Evolutionary conservation across 2,113 vertebrate species (phyloP).

Genomic region (Semnornis frantzii): DNA sequence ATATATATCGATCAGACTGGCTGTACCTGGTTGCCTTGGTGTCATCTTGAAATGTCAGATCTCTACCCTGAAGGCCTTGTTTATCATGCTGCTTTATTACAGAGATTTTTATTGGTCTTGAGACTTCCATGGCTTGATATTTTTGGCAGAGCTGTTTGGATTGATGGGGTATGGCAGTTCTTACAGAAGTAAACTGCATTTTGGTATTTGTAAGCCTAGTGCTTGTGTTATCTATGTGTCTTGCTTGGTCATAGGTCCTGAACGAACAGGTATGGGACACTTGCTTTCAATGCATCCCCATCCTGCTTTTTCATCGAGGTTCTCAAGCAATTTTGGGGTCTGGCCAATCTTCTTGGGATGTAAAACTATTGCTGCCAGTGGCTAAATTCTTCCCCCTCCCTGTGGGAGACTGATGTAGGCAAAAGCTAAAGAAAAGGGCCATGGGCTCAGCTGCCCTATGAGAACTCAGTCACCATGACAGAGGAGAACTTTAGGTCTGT

Average conservation of each 20-base stretch:
- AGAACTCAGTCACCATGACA: fast-evolving
- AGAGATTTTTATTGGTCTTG: neutral
- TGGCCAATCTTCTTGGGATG: neutral
- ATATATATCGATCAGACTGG: neutral
- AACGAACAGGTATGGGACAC: fast-evolving
- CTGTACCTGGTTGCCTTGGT: neutral
- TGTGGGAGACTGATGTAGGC: fast-evolving
- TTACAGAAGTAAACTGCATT: neutral
- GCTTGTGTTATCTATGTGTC: neutral
- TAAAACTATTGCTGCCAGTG: neutral
- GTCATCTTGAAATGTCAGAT: fast-evolving
- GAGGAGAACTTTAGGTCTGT: neutral
- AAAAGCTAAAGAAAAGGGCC: fast-evolving
- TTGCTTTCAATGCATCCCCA: neutral
- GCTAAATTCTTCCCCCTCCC: neutral
- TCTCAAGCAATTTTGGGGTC: neutral
- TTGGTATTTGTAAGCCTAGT: neutral
- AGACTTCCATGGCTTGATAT: neutral
- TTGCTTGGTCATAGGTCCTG: neutral
- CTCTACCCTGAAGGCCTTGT: neutral
- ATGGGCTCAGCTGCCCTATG: fast-evolving
- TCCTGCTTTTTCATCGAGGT: neutral
- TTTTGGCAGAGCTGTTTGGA: neutral
- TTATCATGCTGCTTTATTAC: neutral
- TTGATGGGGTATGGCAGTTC: neutral